A percentile compares a stretch with the other conserved stretches of the same genome.
Conservation (phyloP, 1,140 invertebrate species). For the Bombus waltoni region DNA sequence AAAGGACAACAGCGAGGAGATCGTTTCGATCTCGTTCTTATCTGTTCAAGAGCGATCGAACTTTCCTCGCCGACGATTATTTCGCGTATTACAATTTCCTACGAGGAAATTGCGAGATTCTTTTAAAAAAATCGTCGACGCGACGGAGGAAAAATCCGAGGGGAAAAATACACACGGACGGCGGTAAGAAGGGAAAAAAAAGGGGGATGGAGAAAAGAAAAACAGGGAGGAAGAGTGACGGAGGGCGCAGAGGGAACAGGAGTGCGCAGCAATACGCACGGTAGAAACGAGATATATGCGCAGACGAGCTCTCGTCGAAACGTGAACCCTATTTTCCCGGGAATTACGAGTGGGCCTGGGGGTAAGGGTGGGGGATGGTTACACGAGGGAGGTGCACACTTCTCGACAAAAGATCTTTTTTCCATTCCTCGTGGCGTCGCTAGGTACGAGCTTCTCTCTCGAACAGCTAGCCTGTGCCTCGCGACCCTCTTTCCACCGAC, state of each 20-base stretch:
- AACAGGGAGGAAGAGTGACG: background rate
- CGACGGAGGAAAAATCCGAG: background rate
- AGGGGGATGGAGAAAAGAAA: background rate
- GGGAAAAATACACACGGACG: background rate
- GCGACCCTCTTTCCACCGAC: too few relatives aligned
- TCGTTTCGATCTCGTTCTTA: too few relatives aligned
- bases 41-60: too few relatives aligned
- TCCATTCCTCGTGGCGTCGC: slow-evolving; percentile 45
- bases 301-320: slow-evolving; percentile 60
- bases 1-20: too few relatives aligned
- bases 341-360: slow-evolving; percentile 53
- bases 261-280: slow-evolving; percentile 42
- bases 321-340: slow-evolving; percentile 59
- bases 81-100: too few relatives aligned
- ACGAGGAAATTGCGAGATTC: background rate
- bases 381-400: slow-evolving; percentile 40
- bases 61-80: too few relatives aligned
- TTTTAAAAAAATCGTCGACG: background rate
- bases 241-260: background rate
- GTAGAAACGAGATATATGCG: slow-evolving; percentile 31
- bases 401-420: slow-evolving; percentile 70
- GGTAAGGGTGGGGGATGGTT: slow-evolving; percentile 31
- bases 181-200: background rate
- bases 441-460: slow-evolving; percentile 29
- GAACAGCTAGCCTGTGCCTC: background rate